These are phyloP conservation scores for Masnerella sp. DNA, from an alignment of 2,888 invertebrate species.

Conservation along the genomic window DNA sequence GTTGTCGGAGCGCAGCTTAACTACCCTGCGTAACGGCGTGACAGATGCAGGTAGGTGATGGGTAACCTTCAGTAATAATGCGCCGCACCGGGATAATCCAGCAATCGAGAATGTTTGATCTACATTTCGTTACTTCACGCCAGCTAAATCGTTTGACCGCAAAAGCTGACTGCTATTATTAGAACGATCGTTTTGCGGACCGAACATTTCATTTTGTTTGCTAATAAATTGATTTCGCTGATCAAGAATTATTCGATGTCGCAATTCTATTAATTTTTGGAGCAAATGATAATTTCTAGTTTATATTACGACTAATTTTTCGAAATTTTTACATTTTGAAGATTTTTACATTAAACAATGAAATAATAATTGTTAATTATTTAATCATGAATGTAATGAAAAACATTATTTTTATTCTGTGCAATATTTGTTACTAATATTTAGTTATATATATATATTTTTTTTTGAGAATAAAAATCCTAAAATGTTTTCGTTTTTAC, in stretches of 20 bases:
- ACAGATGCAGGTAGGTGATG: constrained; percentile 28
- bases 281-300: neutral
- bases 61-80: constrained; percentile 57
- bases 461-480: too few relatives aligned
- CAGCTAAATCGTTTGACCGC: constrained; percentile 38
- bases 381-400: too few relatives aligned
- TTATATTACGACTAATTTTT: too few relatives aligned
- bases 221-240: neutral
- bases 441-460: too few relatives aligned
- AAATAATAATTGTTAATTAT: too few relatives aligned
- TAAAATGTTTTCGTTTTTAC: too few relatives aligned
- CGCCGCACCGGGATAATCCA: constrained; percentile 43
- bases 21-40: constrained; percentile 35
- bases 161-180: constrained; percentile 24
- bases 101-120: constrained; percentile 38
- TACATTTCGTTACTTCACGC: constrained; percentile 45
- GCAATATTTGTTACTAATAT: too few relatives aligned
- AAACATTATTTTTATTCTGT: too few relatives aligned
- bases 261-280: neutral
- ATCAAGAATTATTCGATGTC: constrained; percentile 8
- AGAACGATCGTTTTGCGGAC: constrained; percentile 4
- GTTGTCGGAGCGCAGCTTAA: constrained; percentile 36
- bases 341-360: too few relatives aligned
- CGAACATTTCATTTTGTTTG: constrained; percentile 1
- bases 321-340: too few relatives aligned